These are phyloP conservation scores for Strigops habroptila DNA, from an alignment of 2,113 vertebrate species.

Conservation along the genomic window DNA sequence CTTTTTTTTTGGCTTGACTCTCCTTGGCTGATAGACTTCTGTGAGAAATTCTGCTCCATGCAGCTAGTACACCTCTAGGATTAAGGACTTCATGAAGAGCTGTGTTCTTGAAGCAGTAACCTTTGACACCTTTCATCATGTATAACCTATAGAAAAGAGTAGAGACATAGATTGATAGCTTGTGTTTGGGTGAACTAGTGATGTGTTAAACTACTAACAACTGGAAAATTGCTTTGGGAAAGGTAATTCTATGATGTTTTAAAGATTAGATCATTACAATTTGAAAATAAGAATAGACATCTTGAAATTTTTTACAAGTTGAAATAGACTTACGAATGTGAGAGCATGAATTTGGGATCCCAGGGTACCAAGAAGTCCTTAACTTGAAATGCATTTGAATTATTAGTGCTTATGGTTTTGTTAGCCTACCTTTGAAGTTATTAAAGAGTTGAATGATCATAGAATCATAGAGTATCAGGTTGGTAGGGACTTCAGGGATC, in stretches of 20 bases:
- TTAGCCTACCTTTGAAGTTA: background rate
- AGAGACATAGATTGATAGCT: background rate
- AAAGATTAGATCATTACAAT: background rate
- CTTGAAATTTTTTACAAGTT: background rate
- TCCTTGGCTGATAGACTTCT: background rate
- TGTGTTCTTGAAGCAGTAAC: background rate
- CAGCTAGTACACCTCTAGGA: background rate
- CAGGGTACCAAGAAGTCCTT: background rate
- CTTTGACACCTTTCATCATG: background rate
- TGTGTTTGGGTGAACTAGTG: background rate
- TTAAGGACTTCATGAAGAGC: background rate
- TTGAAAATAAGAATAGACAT: background rate
- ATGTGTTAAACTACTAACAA: background rate
- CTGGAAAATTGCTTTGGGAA: background rate
- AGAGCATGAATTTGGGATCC: background rate
- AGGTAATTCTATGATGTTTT: background rate
- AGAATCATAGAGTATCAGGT: background rate
- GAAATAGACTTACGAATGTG: background rate
- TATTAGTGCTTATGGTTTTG: background rate
- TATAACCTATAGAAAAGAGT: background rate
- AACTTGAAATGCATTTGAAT: background rate
- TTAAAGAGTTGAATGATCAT: background rate
- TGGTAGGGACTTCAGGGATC: background rate
- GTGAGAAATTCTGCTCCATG: background rate
- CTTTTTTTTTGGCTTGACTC: background rate